Percentiles rank a stretch among this genome's conserved stretches.
These are phyloP conservation scores for Aythya baeri DNA, from an alignment of 2,113 vertebrate species.

Conservation along the genomic window DNA sequence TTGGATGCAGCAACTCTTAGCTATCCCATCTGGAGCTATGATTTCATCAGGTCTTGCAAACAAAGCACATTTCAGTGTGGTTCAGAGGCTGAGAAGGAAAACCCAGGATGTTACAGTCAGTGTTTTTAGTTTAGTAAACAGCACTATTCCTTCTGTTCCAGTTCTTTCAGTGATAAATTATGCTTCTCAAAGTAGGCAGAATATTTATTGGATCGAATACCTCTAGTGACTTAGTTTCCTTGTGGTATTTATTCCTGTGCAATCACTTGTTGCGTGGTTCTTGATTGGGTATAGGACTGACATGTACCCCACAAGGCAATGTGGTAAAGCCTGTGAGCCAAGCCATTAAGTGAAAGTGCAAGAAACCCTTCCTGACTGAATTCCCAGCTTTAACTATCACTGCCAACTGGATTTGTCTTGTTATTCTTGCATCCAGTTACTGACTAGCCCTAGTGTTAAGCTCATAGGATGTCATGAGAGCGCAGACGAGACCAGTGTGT, in stretches of 20 bases:
- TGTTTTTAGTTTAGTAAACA: not conserved
- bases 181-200: not conserved
- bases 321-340: not conserved
- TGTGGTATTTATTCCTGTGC: not conserved
- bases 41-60: not conserved
- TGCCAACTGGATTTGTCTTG: not conserved
- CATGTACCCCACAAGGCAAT: not conserved
- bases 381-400: not conserved
- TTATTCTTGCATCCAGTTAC: not conserved
- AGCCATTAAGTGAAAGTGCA: not conserved
- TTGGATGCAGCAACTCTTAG: accelerated
- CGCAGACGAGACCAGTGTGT: not conserved
- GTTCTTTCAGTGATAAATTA: not conserved
- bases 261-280: not conserved
- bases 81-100: not conserved
- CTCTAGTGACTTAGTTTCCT: not conserved
- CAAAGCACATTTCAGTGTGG: not conserved
- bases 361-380: not conserved
- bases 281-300: accelerated
- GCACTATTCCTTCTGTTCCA: not conserved
- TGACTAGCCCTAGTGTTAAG: not conserved
- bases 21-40: not conserved
- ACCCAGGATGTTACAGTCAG: not conserved
- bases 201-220: not conserved
- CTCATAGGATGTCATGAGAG: not conserved